Base-by-base conservation (phyloP, 2,797 vertebrate species). In the Microcaecilia unicolor region DNA sequence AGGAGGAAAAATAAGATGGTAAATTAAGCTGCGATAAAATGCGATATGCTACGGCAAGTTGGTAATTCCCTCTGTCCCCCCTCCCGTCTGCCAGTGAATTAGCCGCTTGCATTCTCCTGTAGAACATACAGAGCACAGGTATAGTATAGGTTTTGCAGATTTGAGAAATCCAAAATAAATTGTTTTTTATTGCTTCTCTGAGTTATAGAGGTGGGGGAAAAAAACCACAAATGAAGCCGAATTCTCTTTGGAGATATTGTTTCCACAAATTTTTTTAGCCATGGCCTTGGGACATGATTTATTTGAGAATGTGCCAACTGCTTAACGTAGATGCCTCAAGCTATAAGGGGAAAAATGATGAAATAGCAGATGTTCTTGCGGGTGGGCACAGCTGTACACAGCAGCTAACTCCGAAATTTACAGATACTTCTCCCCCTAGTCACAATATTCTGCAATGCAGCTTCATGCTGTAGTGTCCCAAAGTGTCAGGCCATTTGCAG, bases 281-380 rank as follows among this genome's bases (percentile, higher is more conserved):
- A 31, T 49, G 34, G 22, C 49, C 22, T 18, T 4, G 15, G 34
- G 36, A 2, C 19, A 15, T 26, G 32, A 30, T 26, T 25, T 34
- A 36, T 22, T 15, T 31, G 31, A 34, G 27, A 34, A 17, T 5
- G 21, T 6, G 3, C 31, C 48, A 6, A 4, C 27, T 34, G 44
- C 33, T 39, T 46, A 22, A 39, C 50, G n/a, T 31, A 28, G 22
- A 41, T 47, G 25, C 34, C 28, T 32, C 24, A 16, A 32, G 48
- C 31, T 38, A 42, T 30, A n/a, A n/a, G n/a, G n/a, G n/a, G 33
- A 34, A 34, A 37, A 28, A 40, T 37, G 28, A 47, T 13, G 29
- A 25, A 35, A 16, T 37, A 42, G 20, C 55, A 54, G 43, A 54
- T 38, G 45, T 22, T 16, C 15, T 50, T 27, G 29, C 31, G 45